Evolutionary conservation across 2,113 vertebrate genomes (phyloP).

Genomic region (Hydrochoerus hydrochaeris): DNA sequence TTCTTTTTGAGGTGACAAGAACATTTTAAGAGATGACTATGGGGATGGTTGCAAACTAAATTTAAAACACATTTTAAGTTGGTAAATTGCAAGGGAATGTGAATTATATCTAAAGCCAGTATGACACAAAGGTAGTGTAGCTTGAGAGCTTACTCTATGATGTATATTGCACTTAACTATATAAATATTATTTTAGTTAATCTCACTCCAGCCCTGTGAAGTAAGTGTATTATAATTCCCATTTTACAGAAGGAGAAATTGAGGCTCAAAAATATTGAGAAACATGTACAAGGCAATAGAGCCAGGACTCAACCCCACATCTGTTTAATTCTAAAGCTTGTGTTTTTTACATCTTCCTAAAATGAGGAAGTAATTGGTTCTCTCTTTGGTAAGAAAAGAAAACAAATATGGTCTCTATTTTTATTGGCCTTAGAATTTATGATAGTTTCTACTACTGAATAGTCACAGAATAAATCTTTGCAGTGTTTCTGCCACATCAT

Average conservation of each 20-base stretch:
- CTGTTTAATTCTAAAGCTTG: constrained; percentile 9
- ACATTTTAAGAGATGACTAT: constrained; percentile 2
- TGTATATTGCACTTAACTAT: neutral
- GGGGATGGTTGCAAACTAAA: neutral
- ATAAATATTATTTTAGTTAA: neutral
- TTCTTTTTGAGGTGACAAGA: neutral
- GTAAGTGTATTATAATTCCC: neutral
- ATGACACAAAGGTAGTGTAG: neutral
- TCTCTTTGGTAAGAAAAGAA: neutral
- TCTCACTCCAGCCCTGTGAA: neutral
- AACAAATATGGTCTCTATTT: neutral
- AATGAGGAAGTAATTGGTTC: neutral
- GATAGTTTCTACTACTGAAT: neutral
- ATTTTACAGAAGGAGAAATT: constrained; percentile 33
- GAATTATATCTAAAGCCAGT: neutral
- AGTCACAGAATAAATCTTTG: constrained; percentile 3
- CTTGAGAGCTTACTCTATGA: neutral
- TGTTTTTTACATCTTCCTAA: constrained; percentile 3
- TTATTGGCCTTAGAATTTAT: constrained; percentile 51
- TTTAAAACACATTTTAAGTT: neutral
- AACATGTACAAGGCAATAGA: neutral
- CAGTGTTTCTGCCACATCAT: neutral
- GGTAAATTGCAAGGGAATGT: neutral
- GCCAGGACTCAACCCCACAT: neutral
- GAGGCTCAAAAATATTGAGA: neutral